Evolutionary conservation across 2,888 invertebrate genomes (phyloP), one percentile per base, ranked within the genome.

Genomic region (Drosophila kuntzei): DNA sequence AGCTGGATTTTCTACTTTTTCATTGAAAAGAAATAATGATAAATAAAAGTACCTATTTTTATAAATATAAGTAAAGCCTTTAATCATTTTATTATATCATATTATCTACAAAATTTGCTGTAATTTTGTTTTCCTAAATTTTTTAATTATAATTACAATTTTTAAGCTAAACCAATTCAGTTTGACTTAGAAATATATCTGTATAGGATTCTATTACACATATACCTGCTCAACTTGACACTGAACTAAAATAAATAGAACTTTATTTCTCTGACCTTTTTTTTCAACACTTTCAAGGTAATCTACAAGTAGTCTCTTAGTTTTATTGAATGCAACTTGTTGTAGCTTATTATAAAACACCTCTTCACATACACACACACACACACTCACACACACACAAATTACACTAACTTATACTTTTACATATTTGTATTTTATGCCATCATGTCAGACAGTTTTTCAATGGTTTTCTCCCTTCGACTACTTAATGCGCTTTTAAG

Each of bases 401-500:
- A 34, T 6, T 34, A 20, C 37, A 37, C 20, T 22, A 16, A 41
- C 36, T 41, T 32, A 32, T 53, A 39, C 47, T 32, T 46, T 36
- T 46, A 53, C 37, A 50, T 9, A 51, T 39, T 9, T 29, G 18
- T 20, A 11, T 18, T 32, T 25, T 25, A 54, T 20, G 32, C 22
- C 20, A 32, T 20, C 32, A 32, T 46, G 46, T 44, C 46, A 57
- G 57, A 46, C 44, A 46, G 25, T 20, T 11, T 54, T 39, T 46
- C 44, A 46, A 58, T 44, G 51, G 57, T 9, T 54, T 49, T 34
- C 44, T 29, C 53, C 60, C 68, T 74, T 66, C 51, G 61, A 69
- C 70, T 67, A 67, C 65, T 84, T 80, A 83, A 83, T 89, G 89
- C 68, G 85, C 89, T 87, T 79, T 85, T 89, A 85, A 89, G 86